These are phyloP conservation scores for Heliconius hewitsoni DNA, from an alignment of 1,140 invertebrate genomes.

Conservation along the genomic window DNA sequence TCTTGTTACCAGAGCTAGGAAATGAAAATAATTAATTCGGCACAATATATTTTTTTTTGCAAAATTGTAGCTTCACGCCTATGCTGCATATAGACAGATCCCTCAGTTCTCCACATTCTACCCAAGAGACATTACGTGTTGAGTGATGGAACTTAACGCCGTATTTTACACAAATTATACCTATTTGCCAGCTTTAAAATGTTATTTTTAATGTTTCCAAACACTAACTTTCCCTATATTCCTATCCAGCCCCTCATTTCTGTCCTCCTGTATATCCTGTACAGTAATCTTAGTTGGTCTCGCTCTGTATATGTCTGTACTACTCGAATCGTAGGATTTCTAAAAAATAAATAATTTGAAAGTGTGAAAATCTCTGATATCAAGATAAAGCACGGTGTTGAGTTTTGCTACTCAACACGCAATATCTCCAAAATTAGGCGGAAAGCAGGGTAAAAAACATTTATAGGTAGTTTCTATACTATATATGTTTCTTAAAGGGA, in stretches of 20 bases:
- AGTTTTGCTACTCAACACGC: neutral
- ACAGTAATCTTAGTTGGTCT: conserved; percentile 35
- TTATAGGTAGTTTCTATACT: no score
- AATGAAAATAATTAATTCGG: no score
- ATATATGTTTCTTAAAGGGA: no score
- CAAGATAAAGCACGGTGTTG: neutral
- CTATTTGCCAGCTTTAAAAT: no score
- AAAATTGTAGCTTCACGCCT: no score
- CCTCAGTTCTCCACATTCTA: neutral
- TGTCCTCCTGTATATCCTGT: conserved; percentile 37
- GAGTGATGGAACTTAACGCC: neutral
- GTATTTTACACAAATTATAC: neutral
- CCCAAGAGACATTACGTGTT: neutral
- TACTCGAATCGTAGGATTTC: conserved; percentile 50
- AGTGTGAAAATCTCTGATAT: neutral
- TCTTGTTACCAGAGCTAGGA: no score
- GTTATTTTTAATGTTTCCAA: no score
- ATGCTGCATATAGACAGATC: neutral
- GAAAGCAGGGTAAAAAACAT: no score
- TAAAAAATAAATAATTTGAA: conserved; percentile 32
- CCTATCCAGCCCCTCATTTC: conserved; percentile 11
- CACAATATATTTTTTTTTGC: no score
- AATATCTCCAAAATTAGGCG: neutral
- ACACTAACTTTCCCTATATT: neutral
- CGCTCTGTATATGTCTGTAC: conserved; percentile 40